Evolutionary conservation across 2,888 invertebrate genomes (phyloP).

Genomic region (Drosophila affinis): DNA sequence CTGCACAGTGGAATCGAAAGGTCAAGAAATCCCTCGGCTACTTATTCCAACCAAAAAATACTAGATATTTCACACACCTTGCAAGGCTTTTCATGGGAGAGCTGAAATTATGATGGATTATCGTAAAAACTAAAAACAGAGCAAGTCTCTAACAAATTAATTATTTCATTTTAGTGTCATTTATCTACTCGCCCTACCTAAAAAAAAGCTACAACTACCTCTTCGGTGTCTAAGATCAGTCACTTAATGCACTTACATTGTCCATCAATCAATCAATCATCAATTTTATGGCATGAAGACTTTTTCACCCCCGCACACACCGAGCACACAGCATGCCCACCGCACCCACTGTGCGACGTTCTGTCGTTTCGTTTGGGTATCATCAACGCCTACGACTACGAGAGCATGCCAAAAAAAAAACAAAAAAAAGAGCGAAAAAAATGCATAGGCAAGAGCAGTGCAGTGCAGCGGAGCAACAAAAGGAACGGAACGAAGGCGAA

Average conservation of each 20-base stretch:
- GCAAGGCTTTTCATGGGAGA: neutral
- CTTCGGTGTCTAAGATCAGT: conserved; percentile 3
- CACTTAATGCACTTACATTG: conserved; percentile 14
- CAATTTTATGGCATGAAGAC: conserved; percentile 25
- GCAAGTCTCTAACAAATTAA: conserved; percentile 1
- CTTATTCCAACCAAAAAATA: too few relatives aligned
- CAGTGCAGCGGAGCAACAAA: conserved; percentile 26
- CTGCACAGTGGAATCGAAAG: conserved; percentile 51
- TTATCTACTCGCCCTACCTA: conserved; percentile 20
- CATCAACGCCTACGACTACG: conserved; percentile 75
- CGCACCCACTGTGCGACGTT: conserved; percentile 56
- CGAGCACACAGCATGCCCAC: neutral
- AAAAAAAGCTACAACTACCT: neutral
- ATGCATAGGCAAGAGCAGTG: conserved; percentile 58
- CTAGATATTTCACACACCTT: too few relatives aligned
- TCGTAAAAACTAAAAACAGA: neutral
- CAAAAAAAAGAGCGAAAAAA: conserved; percentile 54
- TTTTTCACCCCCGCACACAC: conserved; percentile 3
- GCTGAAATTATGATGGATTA: neutral
- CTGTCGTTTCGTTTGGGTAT: conserved; percentile 50
- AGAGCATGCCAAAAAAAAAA: conserved; percentile 51
- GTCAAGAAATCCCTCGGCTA: neutral
- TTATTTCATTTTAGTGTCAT: conserved; percentile 1
- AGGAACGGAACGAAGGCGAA: conserved; percentile 36
- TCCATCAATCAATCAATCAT: conserved; percentile 34